Percentiles rank a stretch among this genome's conserved stretches.
Evolutionary conservation across 2,113 vertebrate genomes (phyloP).

Genomic region (Rhineura floridana): DNA sequence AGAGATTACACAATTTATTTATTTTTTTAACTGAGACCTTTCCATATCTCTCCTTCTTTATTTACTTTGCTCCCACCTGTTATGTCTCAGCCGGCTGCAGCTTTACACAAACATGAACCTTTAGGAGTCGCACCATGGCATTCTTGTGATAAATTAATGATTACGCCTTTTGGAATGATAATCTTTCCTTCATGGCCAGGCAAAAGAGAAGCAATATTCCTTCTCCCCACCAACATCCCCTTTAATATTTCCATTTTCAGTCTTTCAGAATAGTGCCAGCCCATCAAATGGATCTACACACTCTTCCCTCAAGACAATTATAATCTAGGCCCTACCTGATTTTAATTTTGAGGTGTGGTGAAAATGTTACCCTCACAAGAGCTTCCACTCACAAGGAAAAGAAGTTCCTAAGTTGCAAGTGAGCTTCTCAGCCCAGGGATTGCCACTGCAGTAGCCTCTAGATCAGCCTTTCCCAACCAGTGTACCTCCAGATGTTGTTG

Average conservation of each 20-base stretch:
- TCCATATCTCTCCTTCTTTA: background rate
- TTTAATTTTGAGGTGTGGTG: background rate
- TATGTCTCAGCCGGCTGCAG: background rate
- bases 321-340: background rate
- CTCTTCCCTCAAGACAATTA: background rate
- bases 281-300: background rate
- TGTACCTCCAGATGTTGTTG: no score
- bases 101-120: background rate
- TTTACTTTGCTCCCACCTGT: background rate
- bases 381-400: no score
- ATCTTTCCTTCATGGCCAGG: background rate
- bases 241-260: background rate
- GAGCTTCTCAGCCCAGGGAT: no score
- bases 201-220: background rate
- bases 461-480: no score
- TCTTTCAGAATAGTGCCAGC: background rate
- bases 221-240: background rate
- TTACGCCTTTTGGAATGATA: background rate
- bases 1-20: background rate
- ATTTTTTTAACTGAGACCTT: background rate
- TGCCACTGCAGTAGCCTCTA: no score
- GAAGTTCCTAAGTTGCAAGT: no score
- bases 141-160: background rate
- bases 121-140: background rate
- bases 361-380: no score